These are phyloP conservation scores for Isichthys henryi DNA, from an alignment of 2,113 vertebrate species.

Conservation along the genomic window DNA sequence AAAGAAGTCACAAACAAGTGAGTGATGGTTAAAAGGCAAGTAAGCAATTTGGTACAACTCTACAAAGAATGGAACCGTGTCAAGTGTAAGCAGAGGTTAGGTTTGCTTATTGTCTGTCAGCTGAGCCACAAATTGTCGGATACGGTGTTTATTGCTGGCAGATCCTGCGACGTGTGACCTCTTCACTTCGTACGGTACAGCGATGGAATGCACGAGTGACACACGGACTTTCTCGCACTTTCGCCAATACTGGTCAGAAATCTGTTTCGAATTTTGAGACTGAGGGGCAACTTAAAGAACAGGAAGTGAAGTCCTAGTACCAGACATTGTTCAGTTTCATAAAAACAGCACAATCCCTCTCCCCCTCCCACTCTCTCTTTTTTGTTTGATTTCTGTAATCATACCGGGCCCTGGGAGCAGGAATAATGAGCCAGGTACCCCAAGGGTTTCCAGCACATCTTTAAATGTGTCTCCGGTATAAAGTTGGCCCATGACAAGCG, in stretches of 20 bases:
- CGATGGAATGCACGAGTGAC: background rate
- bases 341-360: background rate
- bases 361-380: background rate
- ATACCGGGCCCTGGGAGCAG: background rate
- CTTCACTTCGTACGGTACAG: background rate
- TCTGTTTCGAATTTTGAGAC: conserved; percentile 1
- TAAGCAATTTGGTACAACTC: background rate
- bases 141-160: background rate
- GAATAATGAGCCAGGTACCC: conserved; percentile 1
- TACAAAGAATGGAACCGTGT: background rate
- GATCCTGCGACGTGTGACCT: background rate
- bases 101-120: background rate
- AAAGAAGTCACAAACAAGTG: background rate
- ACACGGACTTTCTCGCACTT: background rate
- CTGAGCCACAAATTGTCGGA: background rate
- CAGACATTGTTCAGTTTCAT: conserved; percentile 4
- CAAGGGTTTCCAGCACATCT: background rate
- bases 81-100: background rate
- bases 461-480: background rate
- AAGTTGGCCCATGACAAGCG: background rate
- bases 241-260: background rate
- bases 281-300: background rate
- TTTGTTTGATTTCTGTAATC: background rate
- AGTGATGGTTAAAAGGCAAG: background rate
- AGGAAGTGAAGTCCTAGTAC: background rate